Evolutionary conservation across 2,797 vertebrate species (phyloP), one percentile per base, ranked within the genome.

Genomic region (Cyprinella venusta): DNA sequence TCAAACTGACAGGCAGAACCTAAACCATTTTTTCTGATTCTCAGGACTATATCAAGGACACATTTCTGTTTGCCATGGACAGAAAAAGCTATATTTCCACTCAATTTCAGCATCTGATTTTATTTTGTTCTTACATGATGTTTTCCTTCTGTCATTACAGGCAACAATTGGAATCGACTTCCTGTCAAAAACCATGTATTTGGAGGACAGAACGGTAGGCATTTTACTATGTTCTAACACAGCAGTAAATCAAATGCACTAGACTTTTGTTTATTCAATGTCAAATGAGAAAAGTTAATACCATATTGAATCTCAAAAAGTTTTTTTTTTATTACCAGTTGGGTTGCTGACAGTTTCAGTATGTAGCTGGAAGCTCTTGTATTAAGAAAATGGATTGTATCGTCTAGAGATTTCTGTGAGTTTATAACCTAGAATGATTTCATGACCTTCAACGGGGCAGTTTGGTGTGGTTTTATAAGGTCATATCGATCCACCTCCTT

Each of bases 131-230:
- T 54, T 56, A 59, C 45, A 76, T 74, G 19, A 84, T 83, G 36
- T 78, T 61, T n/a, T 92, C 75, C 24, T 92, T 82, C 21, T 83
- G 83, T 86, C 86, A 80, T 84, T 86, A 89, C 83, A 97, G 96
- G 96, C 96, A 70, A 97, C 96, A 88, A 97, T 97, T 88, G 96
- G 96, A 90, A 97, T 97, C 64, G 96, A 97, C 93, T 97, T 97
- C 91, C 93, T 97, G 91, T 97, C 96, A 74, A 97, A 97, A 95
- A 97, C 96, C 87, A 97, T 97, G 96, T 97, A 97, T 91, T 90
- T 97, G 91, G 96, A 97, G 88, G 96, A 97, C 89, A 95, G 96
- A 90, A 97, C 96, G 92, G 96, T 97, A 92, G 95, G 92, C 40
- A 54, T 69, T 61, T 56, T 81, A 61, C 8, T 38, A 38, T 79